Base-by-base conservation (phyloP, 2,888 invertebrate species). In the Xestia rhomboidea region DNA sequence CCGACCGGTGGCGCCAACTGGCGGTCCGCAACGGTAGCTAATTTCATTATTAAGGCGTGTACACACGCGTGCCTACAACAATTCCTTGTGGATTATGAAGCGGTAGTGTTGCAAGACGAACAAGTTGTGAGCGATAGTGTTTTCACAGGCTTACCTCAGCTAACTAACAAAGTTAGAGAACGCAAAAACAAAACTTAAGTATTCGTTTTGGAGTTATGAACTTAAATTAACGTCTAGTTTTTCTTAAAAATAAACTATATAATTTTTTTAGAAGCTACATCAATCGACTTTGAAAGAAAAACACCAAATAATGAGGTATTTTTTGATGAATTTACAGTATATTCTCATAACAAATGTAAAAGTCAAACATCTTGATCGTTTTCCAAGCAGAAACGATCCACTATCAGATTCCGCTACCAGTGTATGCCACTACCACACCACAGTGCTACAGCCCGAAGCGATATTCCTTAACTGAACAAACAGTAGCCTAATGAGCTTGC, bases 21-120 rank as follows among this genome's bases (percentile, higher is more conserved):
- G 82, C 84, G 82, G 76, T 69, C 62, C 54, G 73, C 81, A 67
- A 73, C 74, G 79, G 85, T 75, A 79, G 89, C 90, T 94, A 94
- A 95, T 94, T 94, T 92, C 91, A 94, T 95, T 94, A 94, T 92
- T 93, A 94, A 92, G 90, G 84, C 86, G 84, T 84, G 89, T 86
- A 90, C 88, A 91, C 89, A 90, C 90, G 92, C 90, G 92, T 91
- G 93, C 91, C 89, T 82, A 76, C 87, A 77, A 89, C 93, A 89
- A 89, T 89, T 91, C 94, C 93, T 92, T 79, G 83, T 89, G 91
- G 93, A 93, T 93, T 93, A 92, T 79, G 79, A 71, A 68, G 67
- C 70, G 74, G 66, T 57, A 44, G 67, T 66, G 84, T 67, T 64
- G 81, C 46, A 64, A 72, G 10, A 62, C 54, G 46, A 46, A 1